Evolutionary conservation across 2,797 vertebrate genomes (phyloP).

Genomic region (Smutsia temminckii): DNA sequence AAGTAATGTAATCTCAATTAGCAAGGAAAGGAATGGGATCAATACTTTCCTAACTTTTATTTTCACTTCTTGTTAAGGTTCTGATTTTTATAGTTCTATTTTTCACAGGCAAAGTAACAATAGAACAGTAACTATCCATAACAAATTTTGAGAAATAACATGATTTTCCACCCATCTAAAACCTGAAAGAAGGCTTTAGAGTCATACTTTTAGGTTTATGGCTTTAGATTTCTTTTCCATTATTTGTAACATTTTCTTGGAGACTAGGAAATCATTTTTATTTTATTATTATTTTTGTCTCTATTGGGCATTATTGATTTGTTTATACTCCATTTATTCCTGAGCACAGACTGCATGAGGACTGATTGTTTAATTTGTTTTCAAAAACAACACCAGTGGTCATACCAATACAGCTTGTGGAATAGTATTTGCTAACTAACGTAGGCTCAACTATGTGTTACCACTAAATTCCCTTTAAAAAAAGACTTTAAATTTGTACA

Average conservation of each 20-base stretch:
- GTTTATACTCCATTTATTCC: conserved; percentile 66
- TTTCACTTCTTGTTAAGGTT: conserved; percentile 37
- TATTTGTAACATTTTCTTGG: conserved; percentile 51
- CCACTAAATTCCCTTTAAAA: not conserved
- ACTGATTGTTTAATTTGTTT: conserved; percentile 65
- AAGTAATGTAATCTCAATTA: conserved; percentile 46
- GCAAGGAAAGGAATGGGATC: conserved; percentile 23
- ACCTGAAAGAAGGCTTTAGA: conserved; percentile 34
- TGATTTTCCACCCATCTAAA: conserved; percentile 24
- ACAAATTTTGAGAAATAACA: conserved; percentile 50
- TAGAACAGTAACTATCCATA: conserved; percentile 1
- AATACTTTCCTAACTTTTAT: conserved; percentile 27
- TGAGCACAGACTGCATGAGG: conserved; percentile 36
- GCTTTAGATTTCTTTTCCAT: not conserved
- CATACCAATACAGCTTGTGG: not conserved
- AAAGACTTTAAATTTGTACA: not conserved
- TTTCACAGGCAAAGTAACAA: conserved; percentile 42
- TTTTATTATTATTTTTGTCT: conserved; percentile 57
- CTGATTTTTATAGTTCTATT: conserved; percentile 31
- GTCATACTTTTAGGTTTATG: not conserved
- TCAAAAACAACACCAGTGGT: conserved; percentile 48
- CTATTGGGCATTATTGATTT: conserved; percentile 66
- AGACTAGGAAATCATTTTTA: conserved; percentile 60
- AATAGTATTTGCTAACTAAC: conserved; percentile 53
- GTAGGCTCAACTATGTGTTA: not conserved